A percentile compares a stretch with the other conserved stretches of the same genome.
Conservation (phyloP, 2,888 invertebrate species). For the Agonopterix alstromeriana region DNA sequence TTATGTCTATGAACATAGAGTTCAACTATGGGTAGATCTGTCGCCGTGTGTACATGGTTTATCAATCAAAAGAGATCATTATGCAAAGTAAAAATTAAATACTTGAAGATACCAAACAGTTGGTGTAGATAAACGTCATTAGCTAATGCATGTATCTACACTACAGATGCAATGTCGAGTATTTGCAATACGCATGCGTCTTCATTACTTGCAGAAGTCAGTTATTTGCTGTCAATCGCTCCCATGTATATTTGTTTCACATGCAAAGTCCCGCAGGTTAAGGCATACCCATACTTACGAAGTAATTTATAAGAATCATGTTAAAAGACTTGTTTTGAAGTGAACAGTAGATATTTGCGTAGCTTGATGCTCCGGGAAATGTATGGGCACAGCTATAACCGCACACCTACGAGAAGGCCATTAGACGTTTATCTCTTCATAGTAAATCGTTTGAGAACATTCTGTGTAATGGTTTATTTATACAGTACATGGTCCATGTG, state of each 20-base stretch:
- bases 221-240: not conserved
- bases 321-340: no score
- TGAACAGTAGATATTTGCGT: not conserved
- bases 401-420: constrained; percentile 5
- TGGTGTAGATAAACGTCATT: not conserved
- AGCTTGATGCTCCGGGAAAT: constrained; percentile 7
- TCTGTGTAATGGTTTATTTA: no score
- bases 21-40: no score
- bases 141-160: not conserved
- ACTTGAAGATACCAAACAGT: not conserved
- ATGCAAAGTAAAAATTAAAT: no score
- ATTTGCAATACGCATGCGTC: not conserved
- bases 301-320: no score
- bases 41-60: no score
- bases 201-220: not conserved
- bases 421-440: constrained; percentile 11
- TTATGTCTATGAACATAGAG: no score
- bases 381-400: constrained; percentile 7
- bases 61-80: no score
- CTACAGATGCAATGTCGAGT: no score
- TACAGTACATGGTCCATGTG: no score
- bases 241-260: not conserved
- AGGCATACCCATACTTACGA: no score
- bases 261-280: no score
- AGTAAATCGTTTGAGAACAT: constrained; percentile 13